Evolutionary conservation across 2,113 vertebrate genomes (phyloP).

Genomic region (Aramus guarauna): DNA sequence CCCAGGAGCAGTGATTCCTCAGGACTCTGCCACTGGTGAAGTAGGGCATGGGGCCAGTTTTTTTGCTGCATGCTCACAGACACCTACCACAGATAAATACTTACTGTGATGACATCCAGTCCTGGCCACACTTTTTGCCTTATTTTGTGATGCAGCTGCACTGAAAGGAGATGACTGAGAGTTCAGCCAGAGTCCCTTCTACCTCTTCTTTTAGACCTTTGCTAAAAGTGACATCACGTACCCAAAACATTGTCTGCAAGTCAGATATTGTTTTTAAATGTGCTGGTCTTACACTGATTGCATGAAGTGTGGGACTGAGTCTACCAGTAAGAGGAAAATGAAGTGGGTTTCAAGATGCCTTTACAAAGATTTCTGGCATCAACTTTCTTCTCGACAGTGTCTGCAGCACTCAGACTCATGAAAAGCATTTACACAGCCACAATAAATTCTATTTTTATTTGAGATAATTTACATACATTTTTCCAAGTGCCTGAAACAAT

Average conservation of each 20-base stretch:
- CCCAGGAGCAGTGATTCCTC: background rate
- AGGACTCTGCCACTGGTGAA: background rate
- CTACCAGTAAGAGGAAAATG: background rate
- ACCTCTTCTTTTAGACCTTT: background rate
- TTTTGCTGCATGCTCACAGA: background rate
- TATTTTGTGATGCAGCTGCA: background rate
- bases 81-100: background rate
- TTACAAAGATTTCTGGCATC: background rate
- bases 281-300: background rate
- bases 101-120: background rate
- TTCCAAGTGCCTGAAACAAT: conserved; percentile 24
- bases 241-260: background rate
- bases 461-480: background rate
- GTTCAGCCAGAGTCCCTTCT: background rate
- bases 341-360: background rate
- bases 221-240: background rate
- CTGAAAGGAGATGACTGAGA: background rate
- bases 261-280: background rate
- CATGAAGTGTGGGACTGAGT: background rate
- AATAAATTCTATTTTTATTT: conserved; percentile 25
- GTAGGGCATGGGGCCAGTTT: background rate
- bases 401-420: background rate
- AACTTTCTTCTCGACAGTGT: background rate
- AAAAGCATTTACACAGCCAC: background rate
- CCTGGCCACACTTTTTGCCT: background rate